These are phyloP conservation scores for Trissolcus japonicus DNA, from an alignment of 2,888 invertebrate species.

Conservation along the genomic window DNA sequence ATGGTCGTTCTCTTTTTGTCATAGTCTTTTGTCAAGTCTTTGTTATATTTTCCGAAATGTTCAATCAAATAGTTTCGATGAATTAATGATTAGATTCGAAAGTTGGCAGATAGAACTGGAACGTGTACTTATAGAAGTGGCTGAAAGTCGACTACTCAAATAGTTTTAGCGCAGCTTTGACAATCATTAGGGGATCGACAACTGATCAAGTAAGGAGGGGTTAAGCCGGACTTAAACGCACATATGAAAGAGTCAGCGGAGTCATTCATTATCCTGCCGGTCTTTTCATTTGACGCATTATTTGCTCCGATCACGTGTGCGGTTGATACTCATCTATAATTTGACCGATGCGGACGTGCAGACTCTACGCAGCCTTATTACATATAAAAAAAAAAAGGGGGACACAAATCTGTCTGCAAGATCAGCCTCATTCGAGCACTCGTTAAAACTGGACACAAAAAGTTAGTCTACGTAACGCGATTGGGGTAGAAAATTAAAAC, in stretches of 20 bases:
- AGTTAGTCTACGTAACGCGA: conserved; percentile 7
- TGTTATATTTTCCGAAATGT: no score
- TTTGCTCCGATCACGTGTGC: conserved; percentile 70
- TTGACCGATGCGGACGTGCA: conserved; percentile 59
- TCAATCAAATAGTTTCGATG: no score
- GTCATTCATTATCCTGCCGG: conserved; percentile 68
- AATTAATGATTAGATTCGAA: conserved; percentile 30
- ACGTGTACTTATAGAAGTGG: conserved; percentile 35
- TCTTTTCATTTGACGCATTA: conserved; percentile 73
- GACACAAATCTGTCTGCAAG: conserved; percentile 12
- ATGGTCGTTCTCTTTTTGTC: conserved; percentile 41
- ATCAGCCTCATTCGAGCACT: conserved; percentile 36
- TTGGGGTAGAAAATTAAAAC: conserved; percentile 19
- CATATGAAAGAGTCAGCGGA: conserved; percentile 71
- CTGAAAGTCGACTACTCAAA: conserved; percentile 60
- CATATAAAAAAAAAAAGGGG: conserved; percentile 26
- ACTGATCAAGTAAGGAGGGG: conserved; percentile 70
- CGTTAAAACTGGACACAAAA: conserved; percentile 41
- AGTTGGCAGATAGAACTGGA: background rate
- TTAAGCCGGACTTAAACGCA: conserved; percentile 61
- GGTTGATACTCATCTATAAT: conserved; percentile 73
- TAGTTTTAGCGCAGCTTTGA: conserved; percentile 64
- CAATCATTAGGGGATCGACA: conserved; percentile 73
- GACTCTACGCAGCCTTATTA: conserved; percentile 45
- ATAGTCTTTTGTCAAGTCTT: conserved; percentile 18